These are phyloP conservation scores for Cabera pusaria DNA, from an alignment of 2,888 invertebrate genomes.

Conservation along the genomic window DNA sequence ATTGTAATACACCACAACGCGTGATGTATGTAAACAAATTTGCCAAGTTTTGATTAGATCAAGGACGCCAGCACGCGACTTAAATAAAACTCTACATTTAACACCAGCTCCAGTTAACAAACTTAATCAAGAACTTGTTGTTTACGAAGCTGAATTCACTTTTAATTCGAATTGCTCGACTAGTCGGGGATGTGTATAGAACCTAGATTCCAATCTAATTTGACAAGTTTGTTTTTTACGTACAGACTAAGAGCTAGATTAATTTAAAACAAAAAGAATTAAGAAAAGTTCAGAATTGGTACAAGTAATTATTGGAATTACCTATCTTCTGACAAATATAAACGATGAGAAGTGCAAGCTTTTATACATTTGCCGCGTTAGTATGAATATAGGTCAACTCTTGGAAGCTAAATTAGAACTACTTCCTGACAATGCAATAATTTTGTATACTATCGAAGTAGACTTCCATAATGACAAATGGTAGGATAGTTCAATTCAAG, in stretches of 20 bases:
- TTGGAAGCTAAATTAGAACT: too few species aligned
- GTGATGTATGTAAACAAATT: conserved; percentile 77
- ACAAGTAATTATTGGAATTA: too few species aligned
- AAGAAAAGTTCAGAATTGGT: conserved; percentile 2
- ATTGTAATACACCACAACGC: conserved; percentile 49
- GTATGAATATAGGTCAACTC: too few species aligned
- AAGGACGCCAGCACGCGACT: conserved; percentile 56
- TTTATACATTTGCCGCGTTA: too few species aligned
- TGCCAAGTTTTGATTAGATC: conserved; percentile 77
- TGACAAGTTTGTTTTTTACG: conserved; percentile 18
- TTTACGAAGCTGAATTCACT: conserved; percentile 20
- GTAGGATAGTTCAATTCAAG: too few species aligned
- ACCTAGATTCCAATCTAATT: conserved; percentile 20
- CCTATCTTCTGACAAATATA: too few species aligned
- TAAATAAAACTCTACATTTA: conserved; percentile 51
- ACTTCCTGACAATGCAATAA: too few species aligned
- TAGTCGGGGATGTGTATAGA: conserved; percentile 18
- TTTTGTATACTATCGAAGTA: conserved; percentile 23
- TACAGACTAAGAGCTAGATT: conserved; percentile 1
- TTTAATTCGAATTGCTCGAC: conserved; percentile 21
- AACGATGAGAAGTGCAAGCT: too few species aligned
- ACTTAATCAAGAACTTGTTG: conserved; percentile 36
- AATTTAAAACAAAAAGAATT: conserved; percentile 1
- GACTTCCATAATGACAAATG: too few species aligned
- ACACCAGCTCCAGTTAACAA: conserved; percentile 26